Conservation (phyloP, 2,797 vertebrate genomes). For the Propithecus deckenii region DNA sequence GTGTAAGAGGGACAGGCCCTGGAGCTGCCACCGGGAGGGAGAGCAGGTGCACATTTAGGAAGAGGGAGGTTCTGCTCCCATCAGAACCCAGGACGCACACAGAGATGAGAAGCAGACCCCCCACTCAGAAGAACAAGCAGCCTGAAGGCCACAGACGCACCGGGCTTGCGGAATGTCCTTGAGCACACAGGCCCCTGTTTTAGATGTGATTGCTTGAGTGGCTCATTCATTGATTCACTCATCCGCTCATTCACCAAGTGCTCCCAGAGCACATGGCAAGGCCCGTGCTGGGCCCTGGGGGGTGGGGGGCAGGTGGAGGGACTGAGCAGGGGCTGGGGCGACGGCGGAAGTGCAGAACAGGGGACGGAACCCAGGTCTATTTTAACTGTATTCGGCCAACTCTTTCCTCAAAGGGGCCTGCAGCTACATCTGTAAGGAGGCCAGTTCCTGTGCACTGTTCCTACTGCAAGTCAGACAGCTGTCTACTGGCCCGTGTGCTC, state of each 20-base stretch:
- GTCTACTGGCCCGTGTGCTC: neutral
- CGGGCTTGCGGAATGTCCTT: accelerated
- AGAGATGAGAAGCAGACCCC: neutral
- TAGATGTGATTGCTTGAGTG: accelerated
- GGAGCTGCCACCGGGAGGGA: neutral
- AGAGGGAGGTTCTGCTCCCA: neutral
- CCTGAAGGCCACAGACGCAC: neutral
- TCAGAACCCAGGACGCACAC: neutral
- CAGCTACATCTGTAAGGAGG: neutral
- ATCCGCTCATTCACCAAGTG: neutral
- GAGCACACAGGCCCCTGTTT: neutral
- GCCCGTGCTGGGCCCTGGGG: neutral
- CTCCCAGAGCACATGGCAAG: neutral
- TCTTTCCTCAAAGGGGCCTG: neutral
- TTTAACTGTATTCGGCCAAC: neutral
- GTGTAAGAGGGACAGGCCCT: accelerated
- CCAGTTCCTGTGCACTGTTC: accelerated
- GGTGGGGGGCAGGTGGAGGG: neutral
- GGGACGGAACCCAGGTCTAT: accelerated
- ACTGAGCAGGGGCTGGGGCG: neutral
- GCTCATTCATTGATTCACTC: accelerated
- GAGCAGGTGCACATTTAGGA: accelerated
- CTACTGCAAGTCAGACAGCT: neutral
- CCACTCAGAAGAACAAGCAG: accelerated
- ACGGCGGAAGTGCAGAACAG: accelerated